Conservation (phyloP, 2,888 invertebrate species). For the Sabatieria punctata region DNA sequence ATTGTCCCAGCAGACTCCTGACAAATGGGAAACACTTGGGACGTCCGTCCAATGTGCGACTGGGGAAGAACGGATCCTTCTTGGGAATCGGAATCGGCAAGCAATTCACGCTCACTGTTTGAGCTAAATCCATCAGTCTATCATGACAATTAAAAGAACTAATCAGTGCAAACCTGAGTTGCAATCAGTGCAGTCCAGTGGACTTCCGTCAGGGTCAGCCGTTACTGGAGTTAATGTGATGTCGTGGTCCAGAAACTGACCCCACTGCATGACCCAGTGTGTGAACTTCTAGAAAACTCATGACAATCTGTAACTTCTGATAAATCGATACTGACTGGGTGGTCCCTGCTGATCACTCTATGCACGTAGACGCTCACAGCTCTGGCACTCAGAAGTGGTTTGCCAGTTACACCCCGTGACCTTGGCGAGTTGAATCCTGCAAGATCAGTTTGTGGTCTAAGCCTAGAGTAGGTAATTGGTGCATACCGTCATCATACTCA, state of each 20-base stretch:
- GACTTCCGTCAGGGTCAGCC: slow-evolving; percentile 4
- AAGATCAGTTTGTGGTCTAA: too few relatives aligned
- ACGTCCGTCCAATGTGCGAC: background rate
- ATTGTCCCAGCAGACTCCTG: background rate
- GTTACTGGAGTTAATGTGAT: slow-evolving; percentile 25
- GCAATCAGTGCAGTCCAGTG: background rate
- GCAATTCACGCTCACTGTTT: background rate
- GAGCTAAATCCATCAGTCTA: too few relatives aligned
- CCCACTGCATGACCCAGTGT: slow-evolving; percentile 27
- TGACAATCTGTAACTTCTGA: background rate
- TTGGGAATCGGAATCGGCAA: slow-evolving; percentile 1
- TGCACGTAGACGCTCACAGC: slow-evolving; percentile 70
- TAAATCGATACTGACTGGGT: background rate
- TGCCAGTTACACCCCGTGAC: slow-evolving; percentile 43
- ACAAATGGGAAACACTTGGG: background rate
- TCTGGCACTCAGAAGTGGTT: slow-evolving; percentile 63
- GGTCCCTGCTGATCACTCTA: slow-evolving; percentile 9
- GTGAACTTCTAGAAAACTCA: slow-evolving; percentile 13
- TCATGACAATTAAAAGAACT: too few relatives aligned
- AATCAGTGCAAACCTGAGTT: too few relatives aligned
- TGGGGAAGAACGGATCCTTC: background rate
- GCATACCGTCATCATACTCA: slow-evolving; percentile 20
- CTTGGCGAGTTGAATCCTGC: slow-evolving; percentile 19
- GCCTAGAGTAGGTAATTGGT: too few relatives aligned
- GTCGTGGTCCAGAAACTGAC: slow-evolving; percentile 29